Evolutionary conservation across 1,140 invertebrate genomes (phyloP).

Genomic region (Calephelis nemesis): DNA sequence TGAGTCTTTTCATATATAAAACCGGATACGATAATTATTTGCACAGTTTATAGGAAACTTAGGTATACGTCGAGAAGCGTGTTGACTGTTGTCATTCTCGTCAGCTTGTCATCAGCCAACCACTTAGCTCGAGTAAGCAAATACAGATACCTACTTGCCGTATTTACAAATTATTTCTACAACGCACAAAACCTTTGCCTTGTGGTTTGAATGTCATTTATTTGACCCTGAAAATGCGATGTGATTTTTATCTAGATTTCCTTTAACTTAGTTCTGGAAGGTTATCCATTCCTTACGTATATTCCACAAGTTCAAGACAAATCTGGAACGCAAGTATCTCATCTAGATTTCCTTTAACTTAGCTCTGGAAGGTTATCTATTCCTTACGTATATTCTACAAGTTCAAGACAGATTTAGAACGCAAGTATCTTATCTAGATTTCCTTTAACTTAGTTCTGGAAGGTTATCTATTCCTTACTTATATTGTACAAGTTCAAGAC

Average conservation of each 20-base stretch:
- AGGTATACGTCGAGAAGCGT: constrained; percentile 2
- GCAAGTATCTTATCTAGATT: constrained; percentile 13
- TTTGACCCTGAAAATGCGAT: constrained; percentile 12
- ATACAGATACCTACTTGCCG: constrained; percentile 7
- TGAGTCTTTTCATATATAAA: too few relatives aligned
- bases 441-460: too few relatives aligned
- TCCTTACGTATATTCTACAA: too few relatives aligned
- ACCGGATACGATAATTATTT: neutral
- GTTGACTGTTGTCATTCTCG: constrained; percentile 14
- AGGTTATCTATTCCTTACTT: too few relatives aligned
- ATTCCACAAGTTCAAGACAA: too few relatives aligned
- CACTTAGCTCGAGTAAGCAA: constrained; percentile 13
- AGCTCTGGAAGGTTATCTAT: too few relatives aligned
- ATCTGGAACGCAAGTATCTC: too few relatives aligned
- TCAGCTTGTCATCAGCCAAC: constrained; percentile 5
- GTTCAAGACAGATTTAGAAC: too few relatives aligned
- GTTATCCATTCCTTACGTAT: too few relatives aligned
- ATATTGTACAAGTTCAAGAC: too few relatives aligned
- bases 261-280: too few relatives aligned
- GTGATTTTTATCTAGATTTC: constrained; percentile 1
- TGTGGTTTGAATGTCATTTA: constrained; percentile 13
- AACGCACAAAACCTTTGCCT: constrained; percentile 17
- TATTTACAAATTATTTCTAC: constrained; percentile 22
- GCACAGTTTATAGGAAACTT: neutral
- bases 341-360: neutral